Evolutionary conservation across 2,888 invertebrate species (phyloP).

Genomic region (Lycia hirtaria): DNA sequence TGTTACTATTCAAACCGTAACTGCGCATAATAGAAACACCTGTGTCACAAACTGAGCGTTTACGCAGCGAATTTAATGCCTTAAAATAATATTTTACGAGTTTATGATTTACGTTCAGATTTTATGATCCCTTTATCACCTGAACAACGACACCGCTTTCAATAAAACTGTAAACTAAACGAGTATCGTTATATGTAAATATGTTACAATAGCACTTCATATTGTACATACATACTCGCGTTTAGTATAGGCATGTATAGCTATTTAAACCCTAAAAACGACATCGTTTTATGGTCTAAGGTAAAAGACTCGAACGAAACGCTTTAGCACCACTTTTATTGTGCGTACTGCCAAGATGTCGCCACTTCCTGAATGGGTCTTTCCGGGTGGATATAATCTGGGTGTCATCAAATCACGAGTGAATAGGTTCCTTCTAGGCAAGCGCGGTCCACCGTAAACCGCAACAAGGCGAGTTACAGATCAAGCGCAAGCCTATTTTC

Average conservation of each 20-base stretch:
- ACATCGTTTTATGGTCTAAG: too few relatives aligned
- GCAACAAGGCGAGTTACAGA: too few relatives aligned
- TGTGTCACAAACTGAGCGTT: constrained; percentile 40
- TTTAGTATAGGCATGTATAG: not conserved
- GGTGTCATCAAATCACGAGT: too few relatives aligned
- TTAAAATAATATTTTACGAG: constrained; percentile 60
- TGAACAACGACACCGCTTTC: constrained; percentile 55
- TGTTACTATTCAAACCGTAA: not conserved
- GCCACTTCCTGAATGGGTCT: too few relatives aligned
- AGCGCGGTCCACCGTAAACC: too few relatives aligned
- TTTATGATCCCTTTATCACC: constrained; percentile 62
- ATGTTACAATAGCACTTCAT: not conserved
- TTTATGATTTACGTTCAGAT: constrained; percentile 63
- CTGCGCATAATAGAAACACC: too few relatives aligned
- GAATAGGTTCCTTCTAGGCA: too few relatives aligned
- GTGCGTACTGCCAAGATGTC: too few relatives aligned
- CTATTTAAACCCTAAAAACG: not conserved
- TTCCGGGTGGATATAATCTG: too few relatives aligned
- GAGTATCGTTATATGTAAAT: constrained; percentile 2
- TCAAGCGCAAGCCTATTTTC: too few relatives aligned
- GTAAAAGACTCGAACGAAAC: too few relatives aligned
- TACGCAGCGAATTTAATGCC: constrained; percentile 49
- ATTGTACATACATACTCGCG: not conserved
- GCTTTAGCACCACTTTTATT: too few relatives aligned
- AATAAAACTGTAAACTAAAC: constrained; percentile 44